Percentiles rank a stretch among this genome's conserved stretches.
These are phyloP conservation scores for Xiphydria camelus DNA, from an alignment of 2,888 invertebrate species.

Conservation along the genomic window DNA sequence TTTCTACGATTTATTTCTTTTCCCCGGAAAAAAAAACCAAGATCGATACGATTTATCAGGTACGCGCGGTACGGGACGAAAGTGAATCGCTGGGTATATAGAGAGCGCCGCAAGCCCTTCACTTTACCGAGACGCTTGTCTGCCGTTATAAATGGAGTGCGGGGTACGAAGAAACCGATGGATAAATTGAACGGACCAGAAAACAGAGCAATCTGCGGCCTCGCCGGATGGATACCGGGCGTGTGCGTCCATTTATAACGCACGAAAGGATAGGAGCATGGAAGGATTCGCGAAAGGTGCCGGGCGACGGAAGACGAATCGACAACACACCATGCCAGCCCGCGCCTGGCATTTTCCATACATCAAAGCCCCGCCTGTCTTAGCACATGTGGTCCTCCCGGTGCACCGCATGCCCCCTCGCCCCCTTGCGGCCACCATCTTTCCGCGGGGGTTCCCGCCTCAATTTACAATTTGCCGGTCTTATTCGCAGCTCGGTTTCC, in stretches of 20 bases:
- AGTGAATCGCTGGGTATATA: too few relatives aligned
- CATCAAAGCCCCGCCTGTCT: slow-evolving; percentile 38
- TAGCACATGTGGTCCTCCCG: slow-evolving; percentile 3
- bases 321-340: slow-evolving; percentile 47
- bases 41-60: too few relatives aligned
- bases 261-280: slow-evolving; percentile 36
- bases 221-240: slow-evolving; percentile 39
- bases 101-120: too few relatives aligned
- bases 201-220: slow-evolving; percentile 37
- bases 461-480: too few relatives aligned
- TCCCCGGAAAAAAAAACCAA: too few relatives aligned
- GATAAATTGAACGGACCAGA: slow-evolving; percentile 40
- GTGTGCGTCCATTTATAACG: slow-evolving; percentile 44
- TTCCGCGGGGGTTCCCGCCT: too few relatives aligned
- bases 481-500: too few relatives aligned
- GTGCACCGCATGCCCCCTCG: too few relatives aligned
- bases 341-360: slow-evolving; percentile 46
- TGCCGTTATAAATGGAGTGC: slow-evolving; percentile 10
- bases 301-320: slow-evolving; percentile 52
- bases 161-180: slow-evolving; percentile 35
- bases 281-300: slow-evolving; percentile 45
- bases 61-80: too few relatives aligned
- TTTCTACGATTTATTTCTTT: too few relatives aligned
- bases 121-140: too few relatives aligned
- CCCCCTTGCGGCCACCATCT: too few relatives aligned